Percentiles rank a stretch among this genome's conserved stretches.
These are phyloP conservation scores for Drosophila nikananu DNA, from an alignment of 1,140 invertebrate species.

Conservation along the genomic window DNA sequence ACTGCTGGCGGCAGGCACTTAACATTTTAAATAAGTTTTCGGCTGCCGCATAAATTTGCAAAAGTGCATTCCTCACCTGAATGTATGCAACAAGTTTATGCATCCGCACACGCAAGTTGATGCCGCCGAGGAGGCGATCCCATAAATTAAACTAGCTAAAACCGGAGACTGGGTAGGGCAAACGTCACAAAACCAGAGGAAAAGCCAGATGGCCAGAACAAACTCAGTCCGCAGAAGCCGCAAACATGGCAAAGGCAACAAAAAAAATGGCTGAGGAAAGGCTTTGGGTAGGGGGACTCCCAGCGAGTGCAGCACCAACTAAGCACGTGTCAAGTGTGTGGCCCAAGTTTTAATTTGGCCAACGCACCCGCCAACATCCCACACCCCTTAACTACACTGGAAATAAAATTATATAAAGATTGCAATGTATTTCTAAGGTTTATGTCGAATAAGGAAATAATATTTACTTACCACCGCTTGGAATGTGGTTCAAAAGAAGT, in stretches of 20 bases:
- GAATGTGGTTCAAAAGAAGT: not conserved
- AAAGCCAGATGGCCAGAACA: constrained; percentile 28
- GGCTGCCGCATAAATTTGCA: constrained; percentile 32
- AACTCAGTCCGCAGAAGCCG: constrained; percentile 58
- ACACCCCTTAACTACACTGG: not conserved
- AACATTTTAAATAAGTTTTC: constrained; percentile 17
- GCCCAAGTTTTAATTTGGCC: constrained; percentile 79
- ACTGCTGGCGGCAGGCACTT: constrained; percentile 19
- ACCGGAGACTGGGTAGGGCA: not conserved
- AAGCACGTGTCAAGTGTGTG: constrained; percentile 79
- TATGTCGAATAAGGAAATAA: too few species aligned
- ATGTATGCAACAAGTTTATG: constrained; percentile 77
- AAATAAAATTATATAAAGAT: not conserved
- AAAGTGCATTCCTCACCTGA: constrained; percentile 29
- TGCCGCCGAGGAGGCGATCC: constrained; percentile 29
- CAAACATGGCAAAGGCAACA: constrained; percentile 56
- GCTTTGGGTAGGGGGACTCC: not conserved
- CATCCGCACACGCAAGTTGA: constrained; percentile 72
- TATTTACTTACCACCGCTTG: not conserved
- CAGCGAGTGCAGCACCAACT: constrained; percentile 42
- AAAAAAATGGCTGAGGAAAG: constrained; percentile 19
- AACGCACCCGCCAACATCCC: constrained; percentile 15
- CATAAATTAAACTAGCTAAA: constrained; percentile 69
- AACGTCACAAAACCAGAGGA: constrained; percentile 31
- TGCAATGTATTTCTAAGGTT: not conserved